Evolutionary conservation across 2,113 vertebrate species (phyloP).

Genomic region (Scalopus aquaticus): DNA sequence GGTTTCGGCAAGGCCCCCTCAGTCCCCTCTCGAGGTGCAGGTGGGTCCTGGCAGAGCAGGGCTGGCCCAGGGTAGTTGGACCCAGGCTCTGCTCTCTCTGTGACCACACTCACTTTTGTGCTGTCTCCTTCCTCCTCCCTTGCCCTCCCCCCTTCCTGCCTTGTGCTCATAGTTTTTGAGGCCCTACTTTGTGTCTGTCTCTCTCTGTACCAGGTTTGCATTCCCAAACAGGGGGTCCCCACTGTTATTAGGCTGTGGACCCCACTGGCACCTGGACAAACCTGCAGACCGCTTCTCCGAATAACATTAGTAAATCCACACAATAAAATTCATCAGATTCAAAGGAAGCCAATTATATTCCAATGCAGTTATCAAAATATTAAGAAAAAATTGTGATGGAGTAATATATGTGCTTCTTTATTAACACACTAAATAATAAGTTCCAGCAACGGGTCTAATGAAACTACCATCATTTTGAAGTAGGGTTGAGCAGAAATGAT

Average conservation of each 20-base stretch:
- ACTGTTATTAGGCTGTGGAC: rapidly evolving
- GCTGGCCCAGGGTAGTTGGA: neutral
- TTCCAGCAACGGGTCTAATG: neutral
- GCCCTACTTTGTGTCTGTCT: too few species aligned
- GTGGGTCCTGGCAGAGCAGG: rapidly evolving
- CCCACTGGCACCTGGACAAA: rapidly evolving
- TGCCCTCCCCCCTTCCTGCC: too few species aligned
- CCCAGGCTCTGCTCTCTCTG: neutral
- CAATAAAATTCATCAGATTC: neutral
- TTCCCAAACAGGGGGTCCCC: neutral
- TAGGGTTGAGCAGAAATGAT: neutral
- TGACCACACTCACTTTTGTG: neutral
- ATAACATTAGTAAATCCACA: neutral
- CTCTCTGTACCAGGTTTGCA: neutral
- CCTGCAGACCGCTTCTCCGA: neutral
- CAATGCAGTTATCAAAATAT: conserved; percentile 49
- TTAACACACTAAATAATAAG: neutral
- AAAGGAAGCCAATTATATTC: conserved; percentile 17
- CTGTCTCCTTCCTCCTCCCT: neutral
- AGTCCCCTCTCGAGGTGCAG: too few species aligned
- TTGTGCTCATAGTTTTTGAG: neutral
- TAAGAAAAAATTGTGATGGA: neutral
- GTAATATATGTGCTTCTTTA: neutral
- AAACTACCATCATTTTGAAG: conserved; percentile 3
- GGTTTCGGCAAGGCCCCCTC: too few species aligned